phyloP scores from a whole-genome alignment of 1,140 invertebrate species.

The Hesperophylax magnus region DNA sequence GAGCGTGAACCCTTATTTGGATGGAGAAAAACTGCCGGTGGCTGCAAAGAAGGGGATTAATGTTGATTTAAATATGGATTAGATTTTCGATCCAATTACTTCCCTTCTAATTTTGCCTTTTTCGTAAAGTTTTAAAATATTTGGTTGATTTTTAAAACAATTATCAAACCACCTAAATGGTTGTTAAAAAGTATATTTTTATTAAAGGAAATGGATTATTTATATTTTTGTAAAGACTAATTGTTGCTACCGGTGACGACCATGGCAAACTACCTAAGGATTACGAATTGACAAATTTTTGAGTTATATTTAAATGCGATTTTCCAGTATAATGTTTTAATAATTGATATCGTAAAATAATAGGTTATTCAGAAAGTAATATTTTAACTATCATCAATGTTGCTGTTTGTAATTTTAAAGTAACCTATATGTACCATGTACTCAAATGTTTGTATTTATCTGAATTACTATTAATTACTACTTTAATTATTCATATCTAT shows the following conservation, averaged over 20 bases:
- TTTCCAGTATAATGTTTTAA: constrained; percentile 51
- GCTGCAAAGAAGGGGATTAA: constrained; percentile 90
- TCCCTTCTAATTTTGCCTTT: not conserved
- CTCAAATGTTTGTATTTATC: constrained; percentile 35
- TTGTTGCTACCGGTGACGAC: constrained; percentile 43
- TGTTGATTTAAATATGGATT: constrained; percentile 64
- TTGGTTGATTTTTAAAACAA: not conserved
- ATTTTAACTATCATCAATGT: constrained; percentile 54
- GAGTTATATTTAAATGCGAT: constrained; percentile 48
- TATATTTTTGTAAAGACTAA: constrained; percentile 54
- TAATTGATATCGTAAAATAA: constrained; percentile 36
- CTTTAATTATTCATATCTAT: constrained; percentile 37
- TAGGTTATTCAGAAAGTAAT: constrained; percentile 36
- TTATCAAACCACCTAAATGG: not conserved
- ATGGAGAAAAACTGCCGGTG: constrained; percentile 86
- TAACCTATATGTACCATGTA: constrained; percentile 21
- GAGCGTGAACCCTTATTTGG: constrained; percentile 83
- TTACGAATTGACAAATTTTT: constrained; percentile 46
- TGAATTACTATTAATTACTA: constrained; percentile 28
- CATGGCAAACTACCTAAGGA: constrained; percentile 49
- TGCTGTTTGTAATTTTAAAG: constrained; percentile 50
- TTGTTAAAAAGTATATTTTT: constrained; percentile 26
- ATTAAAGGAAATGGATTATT: constrained; percentile 36
- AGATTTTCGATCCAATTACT: constrained; percentile 4
- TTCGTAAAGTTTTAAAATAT: not conserved